phyloP scores from a whole-genome alignment of 2,888 invertebrate genomes.

The Neoscelio sp. region DNA sequence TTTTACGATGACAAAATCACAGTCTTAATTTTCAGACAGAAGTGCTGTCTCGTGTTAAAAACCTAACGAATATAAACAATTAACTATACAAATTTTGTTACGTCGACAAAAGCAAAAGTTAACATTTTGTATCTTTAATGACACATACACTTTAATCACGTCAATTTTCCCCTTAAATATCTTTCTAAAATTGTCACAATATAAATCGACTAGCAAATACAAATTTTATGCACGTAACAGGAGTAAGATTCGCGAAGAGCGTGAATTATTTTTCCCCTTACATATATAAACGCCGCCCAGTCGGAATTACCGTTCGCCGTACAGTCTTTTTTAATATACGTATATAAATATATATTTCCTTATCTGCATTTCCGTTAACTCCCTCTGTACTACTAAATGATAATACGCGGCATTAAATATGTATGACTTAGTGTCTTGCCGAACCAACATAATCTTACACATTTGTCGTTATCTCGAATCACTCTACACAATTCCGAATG shows the following conservation, averaged over 20 bases:
- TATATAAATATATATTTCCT: slow-evolving; percentile 23
- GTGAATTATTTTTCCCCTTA: slow-evolving; percentile 35
- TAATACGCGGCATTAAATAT: slow-evolving; percentile 62
- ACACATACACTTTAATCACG: too few relatives aligned
- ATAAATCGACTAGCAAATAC: slow-evolving; percentile 35
- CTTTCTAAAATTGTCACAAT: slow-evolving; percentile 4
- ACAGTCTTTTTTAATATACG: slow-evolving; percentile 1
- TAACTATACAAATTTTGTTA: too few relatives aligned
- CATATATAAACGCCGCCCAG: background rate
- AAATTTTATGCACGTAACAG: slow-evolving; percentile 40
- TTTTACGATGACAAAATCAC: slow-evolving; percentile 13
- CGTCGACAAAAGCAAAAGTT: too few relatives aligned
- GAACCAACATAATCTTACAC: slow-evolving; percentile 61
- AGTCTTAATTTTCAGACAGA: too few relatives aligned
- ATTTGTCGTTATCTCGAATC: slow-evolving; percentile 60
- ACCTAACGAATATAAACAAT: background rate
- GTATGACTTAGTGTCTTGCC: slow-evolving; percentile 63
- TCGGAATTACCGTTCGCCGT: slow-evolving; percentile 11
- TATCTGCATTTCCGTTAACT: slow-evolving; percentile 63
- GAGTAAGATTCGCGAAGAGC: slow-evolving; percentile 19
- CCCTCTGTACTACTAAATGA: slow-evolving; percentile 55
- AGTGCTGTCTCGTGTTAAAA: background rate
- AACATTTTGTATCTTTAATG: too few relatives aligned
- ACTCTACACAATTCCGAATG: slow-evolving; percentile 57
- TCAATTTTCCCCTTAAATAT: slow-evolving; percentile 3